phyloP scores from a whole-genome alignment of 2,888 invertebrate species.

The Melitaea athalia region DNA sequence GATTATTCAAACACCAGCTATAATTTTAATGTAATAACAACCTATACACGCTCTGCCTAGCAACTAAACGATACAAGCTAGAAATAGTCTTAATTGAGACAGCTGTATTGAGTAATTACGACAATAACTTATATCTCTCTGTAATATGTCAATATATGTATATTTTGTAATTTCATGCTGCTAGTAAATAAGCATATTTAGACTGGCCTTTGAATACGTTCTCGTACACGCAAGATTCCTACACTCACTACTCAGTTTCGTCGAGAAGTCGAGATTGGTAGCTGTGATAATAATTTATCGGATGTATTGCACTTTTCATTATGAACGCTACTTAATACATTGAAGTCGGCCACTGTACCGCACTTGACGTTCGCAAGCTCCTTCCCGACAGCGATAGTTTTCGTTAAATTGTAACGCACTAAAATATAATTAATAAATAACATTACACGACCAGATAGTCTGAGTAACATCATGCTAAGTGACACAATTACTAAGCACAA shows the following conservation, averaged over 20 bases:
- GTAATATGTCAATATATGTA: slow-evolving; percentile 15
- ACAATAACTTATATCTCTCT: background rate
- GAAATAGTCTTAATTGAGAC: slow-evolving; percentile 16
- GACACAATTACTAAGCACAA: slow-evolving; percentile 79
- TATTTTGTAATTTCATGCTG: slow-evolving; percentile 3
- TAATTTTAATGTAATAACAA: slow-evolving; percentile 17
- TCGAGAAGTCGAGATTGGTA: background rate
- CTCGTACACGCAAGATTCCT: background rate
- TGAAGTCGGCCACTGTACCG: slow-evolving; percentile 10
- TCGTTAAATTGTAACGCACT: slow-evolving; percentile 21
- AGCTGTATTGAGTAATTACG: slow-evolving; percentile 9
- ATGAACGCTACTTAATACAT: background rate
- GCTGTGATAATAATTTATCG: background rate
- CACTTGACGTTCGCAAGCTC: slow-evolving; percentile 22
- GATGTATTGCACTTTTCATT: slow-evolving; percentile 32
- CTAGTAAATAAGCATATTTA: slow-evolving; percentile 15
- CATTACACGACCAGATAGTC: slow-evolving; percentile 61
- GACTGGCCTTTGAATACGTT: slow-evolving; percentile 23
- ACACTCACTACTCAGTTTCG: background rate
- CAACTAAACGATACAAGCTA: slow-evolving; percentile 22
- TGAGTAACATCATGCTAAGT: slow-evolving; percentile 75
- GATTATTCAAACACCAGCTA: slow-evolving; percentile 21
- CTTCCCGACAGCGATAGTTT: slow-evolving; percentile 28
- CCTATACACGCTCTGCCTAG: slow-evolving; percentile 17
- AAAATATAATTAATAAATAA: slow-evolving; percentile 44